phyloP scores from a whole-genome alignment of 2,888 invertebrate genomes.

The Orchesellides sinensis region DNA sequence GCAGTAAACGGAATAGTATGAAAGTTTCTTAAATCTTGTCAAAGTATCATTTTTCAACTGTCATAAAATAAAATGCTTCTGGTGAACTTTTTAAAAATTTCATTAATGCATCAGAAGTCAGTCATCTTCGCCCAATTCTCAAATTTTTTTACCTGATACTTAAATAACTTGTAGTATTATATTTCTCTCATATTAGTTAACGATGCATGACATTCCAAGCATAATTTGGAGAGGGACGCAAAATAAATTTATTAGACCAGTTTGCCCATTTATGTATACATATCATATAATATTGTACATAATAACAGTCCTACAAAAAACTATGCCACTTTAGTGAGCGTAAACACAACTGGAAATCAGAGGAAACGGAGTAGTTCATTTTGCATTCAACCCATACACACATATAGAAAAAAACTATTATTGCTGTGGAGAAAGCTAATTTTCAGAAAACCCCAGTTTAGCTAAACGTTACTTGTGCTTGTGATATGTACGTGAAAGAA shows the following conservation, averaged over 20 bases:
- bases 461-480: not conserved
- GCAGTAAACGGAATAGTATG: not conserved
- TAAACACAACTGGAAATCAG: not conserved
- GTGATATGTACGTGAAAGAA: too few species aligned
- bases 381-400: too few species aligned
- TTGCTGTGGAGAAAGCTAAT: constrained; percentile 18
- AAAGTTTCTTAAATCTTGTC: not conserved
- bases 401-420: constrained; percentile 1
- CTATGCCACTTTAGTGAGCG: too few species aligned
- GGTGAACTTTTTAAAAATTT: not conserved
- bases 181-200: too few species aligned
- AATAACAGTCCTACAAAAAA: too few species aligned
- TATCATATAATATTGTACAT: too few species aligned
- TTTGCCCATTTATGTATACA: too few species aligned
- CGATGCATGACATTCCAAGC: too few species aligned
- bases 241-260: constrained; percentile 9
- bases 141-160: too few species aligned
- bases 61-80: not conserved
- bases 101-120: not conserved
- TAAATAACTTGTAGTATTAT: too few species aligned
- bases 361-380: not conserved
- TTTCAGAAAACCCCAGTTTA: constrained; percentile 1
- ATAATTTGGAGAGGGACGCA: not conserved
- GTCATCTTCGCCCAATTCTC: not conserved
- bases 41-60: not conserved